These are phyloP conservation scores for Apoda limacodes DNA, from an alignment of 2,888 invertebrate genomes.

Conservation along the genomic window DNA sequence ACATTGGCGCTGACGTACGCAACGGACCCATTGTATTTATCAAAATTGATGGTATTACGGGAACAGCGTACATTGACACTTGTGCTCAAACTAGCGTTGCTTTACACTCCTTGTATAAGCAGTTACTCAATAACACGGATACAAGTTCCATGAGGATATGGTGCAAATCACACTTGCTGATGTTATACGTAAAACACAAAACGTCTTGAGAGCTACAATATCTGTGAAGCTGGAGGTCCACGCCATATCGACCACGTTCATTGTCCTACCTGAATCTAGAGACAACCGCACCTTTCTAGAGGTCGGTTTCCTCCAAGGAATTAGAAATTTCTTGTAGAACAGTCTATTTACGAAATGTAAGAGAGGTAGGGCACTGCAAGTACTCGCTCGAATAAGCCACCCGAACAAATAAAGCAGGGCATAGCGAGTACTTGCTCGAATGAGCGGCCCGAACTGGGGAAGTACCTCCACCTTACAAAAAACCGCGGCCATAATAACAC, in stretches of 20 bases:
- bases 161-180: constrained; percentile 13
- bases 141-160: constrained; percentile 4
- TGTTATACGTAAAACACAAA: constrained; percentile 8
- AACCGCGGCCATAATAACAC: no score
- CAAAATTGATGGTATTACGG: constrained; percentile 5
- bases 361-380: no score
- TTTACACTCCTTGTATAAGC: constrained; percentile 13
- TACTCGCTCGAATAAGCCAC: no score
- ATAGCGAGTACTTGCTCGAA: no score
- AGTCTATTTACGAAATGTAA: no score
- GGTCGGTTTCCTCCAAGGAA: no score
- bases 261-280: constrained; percentile 18
- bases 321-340: no score
- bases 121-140: no score
- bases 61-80: constrained; percentile 11
- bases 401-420: no score
- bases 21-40: constrained; percentile 11
- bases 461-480: no score
- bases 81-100: constrained; percentile 15
- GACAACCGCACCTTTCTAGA: constrained; percentile 19
- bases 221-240: constrained; percentile 8
- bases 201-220: constrained; percentile 3
- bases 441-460: no score
- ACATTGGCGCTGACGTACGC: constrained; percentile 5
- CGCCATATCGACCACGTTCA: constrained; percentile 16